These are phyloP conservation scores for Semicossyphus pulcher DNA, from an alignment of 2,113 vertebrate genomes.

Conservation along the genomic window DNA sequence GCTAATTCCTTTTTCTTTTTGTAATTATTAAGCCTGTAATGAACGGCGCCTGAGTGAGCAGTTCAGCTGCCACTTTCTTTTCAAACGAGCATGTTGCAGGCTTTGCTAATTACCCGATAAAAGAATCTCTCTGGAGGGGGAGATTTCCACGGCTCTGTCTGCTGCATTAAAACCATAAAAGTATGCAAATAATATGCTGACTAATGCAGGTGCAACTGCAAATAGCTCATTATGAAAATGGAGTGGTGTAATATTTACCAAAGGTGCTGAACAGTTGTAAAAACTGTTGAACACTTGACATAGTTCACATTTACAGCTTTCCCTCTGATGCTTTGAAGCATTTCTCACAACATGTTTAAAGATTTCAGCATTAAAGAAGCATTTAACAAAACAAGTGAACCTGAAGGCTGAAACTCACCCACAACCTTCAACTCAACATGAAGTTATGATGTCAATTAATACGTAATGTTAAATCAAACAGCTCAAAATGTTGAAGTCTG, in stretches of 20 bases:
- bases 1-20: background rate
- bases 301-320: background rate
- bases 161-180: background rate
- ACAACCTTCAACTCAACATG: too few relatives aligned
- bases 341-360: too few relatives aligned
- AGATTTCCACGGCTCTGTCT: slow-evolving; percentile 1
- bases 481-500: too few relatives aligned
- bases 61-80: slow-evolving; percentile 17
- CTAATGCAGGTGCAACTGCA: background rate
- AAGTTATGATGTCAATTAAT: too few relatives aligned
- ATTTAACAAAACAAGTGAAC: too few relatives aligned
- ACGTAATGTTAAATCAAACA: too few relatives aligned
- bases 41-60: background rate
- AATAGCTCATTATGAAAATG: background rate
- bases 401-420: too few relatives aligned
- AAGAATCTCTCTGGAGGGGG: slow-evolving; percentile 7
- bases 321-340: too few relatives aligned
- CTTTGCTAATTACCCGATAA: slow-evolving; percentile 40
- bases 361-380: too few relatives aligned
- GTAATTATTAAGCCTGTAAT: slow-evolving; percentile 12
- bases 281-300: background rate
- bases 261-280: background rate
- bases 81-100: slow-evolving; percentile 25
- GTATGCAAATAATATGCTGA: slow-evolving; percentile 6
- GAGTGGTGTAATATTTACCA: background rate